Evolutionary conservation across 2,888 invertebrate species (phyloP).

Genomic region (Erebia epiphron): DNA sequence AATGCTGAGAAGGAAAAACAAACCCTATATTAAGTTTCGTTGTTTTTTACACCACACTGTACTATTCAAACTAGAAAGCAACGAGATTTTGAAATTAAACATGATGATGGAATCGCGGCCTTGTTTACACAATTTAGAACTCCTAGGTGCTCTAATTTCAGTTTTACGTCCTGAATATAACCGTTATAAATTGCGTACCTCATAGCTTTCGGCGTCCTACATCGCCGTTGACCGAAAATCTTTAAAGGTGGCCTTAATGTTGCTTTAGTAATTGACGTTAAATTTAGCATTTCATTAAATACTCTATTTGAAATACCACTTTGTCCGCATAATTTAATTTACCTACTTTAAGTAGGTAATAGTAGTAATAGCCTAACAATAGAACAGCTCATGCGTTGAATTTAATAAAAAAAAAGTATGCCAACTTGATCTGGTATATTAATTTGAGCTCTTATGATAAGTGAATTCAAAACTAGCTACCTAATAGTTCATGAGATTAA

Average conservation of each 20-base stretch:
- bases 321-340: not conserved
- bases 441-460: not conserved
- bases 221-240: constrained; percentile 18
- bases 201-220: constrained; percentile 7
- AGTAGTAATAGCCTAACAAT: too few species aligned
- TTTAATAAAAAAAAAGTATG: too few species aligned
- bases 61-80: too few species aligned
- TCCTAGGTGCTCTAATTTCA: not conserved
- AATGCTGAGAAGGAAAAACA: too few species aligned
- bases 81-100: too few species aligned
- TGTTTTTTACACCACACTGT: too few species aligned
- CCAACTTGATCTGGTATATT: not conserved
- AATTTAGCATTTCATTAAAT: not conserved
- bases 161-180: not conserved
- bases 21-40: too few species aligned
- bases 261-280: constrained; percentile 1
- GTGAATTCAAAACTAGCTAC: not conserved
- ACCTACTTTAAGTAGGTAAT: not conserved
- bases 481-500: constrained; percentile 4
- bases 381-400: too few species aligned
- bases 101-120: not conserved
- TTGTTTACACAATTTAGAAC: not conserved
- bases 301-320: not conserved
- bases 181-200: constrained; percentile 2
- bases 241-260: constrained; percentile 2